Evolutionary conservation across 2,113 vertebrate genomes (phyloP), one percentile per base, ranked within the genome.

Genomic region (Limanda limanda): DNA sequence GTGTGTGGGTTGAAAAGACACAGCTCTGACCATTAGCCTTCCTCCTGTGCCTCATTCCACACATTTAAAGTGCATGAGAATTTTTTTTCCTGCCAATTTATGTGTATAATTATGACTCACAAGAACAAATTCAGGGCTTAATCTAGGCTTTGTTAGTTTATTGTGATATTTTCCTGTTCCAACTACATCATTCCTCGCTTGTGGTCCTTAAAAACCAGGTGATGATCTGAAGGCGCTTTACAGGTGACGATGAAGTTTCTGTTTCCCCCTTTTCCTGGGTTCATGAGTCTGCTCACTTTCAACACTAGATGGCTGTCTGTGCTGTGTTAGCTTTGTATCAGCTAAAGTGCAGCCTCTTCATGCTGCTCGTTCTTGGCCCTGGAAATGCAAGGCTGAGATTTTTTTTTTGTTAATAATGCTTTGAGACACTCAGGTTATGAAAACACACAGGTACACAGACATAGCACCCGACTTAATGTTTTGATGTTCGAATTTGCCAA

Each of bases 401-500:
- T 11, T 52, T 31, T 31, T 86, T 92, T 84, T 88, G 88, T 84
- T 90, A 84, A 90, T 93, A 93, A 94, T 93, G 78, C 88, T 88
- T 81, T 71, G 54, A 91, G 93, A 94, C 91, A 92, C 85, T 69
- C 47, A 78, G 91, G 92, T 92, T 93, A 93, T 91, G 86, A 94
- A 92, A 92, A 90, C 88, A 91, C 90, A 91, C 90, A 88, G 79
- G 79, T 85, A 85, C 91, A 89, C 89, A 92, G 88, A 90, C 88
- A 88, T 67, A 84, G 70, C 84, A 75, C 85, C 87, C 85, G 83
- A 88, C 88, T 88, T 91, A 82, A 90, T 87, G 86, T 93, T 92
- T 94, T 94, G 92, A 94, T 89, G 89, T 93, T 89, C 90, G 87
- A 91, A 91, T 90, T 91, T 90, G 84, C 69, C 78, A 78, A 73